These are phyloP conservation scores for Stenolophus ochropezus DNA, from an alignment of 2,888 invertebrate genomes.

Conservation along the genomic window DNA sequence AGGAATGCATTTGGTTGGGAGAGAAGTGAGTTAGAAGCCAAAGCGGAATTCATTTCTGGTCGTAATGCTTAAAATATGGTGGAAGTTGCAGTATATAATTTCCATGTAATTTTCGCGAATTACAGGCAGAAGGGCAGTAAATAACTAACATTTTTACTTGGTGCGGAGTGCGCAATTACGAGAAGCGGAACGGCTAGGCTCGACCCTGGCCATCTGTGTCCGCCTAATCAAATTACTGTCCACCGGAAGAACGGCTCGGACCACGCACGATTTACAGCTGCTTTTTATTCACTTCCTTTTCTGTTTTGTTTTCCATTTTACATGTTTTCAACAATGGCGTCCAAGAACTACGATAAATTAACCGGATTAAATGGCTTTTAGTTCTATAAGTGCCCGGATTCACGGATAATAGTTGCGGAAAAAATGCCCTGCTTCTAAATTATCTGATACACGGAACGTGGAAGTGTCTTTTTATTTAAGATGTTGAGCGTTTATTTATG, in stretches of 20 bases:
- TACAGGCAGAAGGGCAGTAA: conserved; percentile 36
- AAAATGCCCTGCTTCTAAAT: conserved; percentile 23
- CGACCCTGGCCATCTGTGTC: conserved; percentile 51
- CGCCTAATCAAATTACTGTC: conserved; percentile 59
- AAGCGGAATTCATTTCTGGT: not conserved
- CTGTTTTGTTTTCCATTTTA: conserved; percentile 33
- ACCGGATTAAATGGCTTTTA: conserved; percentile 38
- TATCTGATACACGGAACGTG: conserved; percentile 12
- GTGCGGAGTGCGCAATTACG: conserved; percentile 48
- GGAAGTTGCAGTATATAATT: conserved; percentile 49
- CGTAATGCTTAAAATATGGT: conserved; percentile 30
- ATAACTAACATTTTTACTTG: conserved; percentile 59
- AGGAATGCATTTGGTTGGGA: not conserved
- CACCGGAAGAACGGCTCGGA: conserved; percentile 48
- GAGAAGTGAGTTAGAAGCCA: not conserved
- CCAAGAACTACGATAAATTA: conserved; percentile 25
- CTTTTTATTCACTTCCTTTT: conserved; percentile 31
- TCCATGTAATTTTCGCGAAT: conserved; percentile 53
- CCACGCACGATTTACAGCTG: conserved; percentile 54
- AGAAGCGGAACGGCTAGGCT: conserved; percentile 43
- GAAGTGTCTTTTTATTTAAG: not conserved
- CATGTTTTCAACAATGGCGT: conserved; percentile 22
- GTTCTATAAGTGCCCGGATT: conserved; percentile 1
- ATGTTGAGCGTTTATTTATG: conserved; percentile 22
- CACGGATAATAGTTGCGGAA: not conserved